Evolutionary conservation across 2,888 invertebrate genomes (phyloP).

Genomic region (Nomada ruficornis): DNA sequence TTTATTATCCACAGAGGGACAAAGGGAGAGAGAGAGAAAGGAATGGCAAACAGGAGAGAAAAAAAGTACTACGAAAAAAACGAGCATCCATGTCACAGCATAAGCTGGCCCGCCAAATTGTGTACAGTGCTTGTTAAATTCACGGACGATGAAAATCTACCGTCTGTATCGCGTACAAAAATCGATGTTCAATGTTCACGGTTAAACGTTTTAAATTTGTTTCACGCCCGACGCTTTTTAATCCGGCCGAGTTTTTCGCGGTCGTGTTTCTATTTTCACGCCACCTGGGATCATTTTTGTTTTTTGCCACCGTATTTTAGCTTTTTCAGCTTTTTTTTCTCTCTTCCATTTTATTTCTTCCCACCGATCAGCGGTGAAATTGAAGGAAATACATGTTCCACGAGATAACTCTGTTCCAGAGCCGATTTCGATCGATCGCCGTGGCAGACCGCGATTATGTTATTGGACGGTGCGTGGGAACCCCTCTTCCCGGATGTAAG

Average conservation of each 20-base stretch:
- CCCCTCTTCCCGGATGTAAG: slow-evolving; percentile 78
- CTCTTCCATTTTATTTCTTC: slow-evolving; percentile 3
- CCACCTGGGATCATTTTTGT: slow-evolving; percentile 47
- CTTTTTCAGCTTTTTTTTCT: not conserved
- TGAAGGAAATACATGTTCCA: slow-evolving; percentile 40
- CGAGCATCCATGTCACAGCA: slow-evolving; percentile 34
- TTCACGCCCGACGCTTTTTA: slow-evolving; percentile 59
- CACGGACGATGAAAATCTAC: slow-evolving; percentile 56
- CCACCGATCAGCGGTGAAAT: slow-evolving; percentile 29
- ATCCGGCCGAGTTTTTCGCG: slow-evolving; percentile 56
- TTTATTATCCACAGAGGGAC: not conserved
- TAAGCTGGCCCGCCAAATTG: slow-evolving; percentile 51
- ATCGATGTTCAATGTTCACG: slow-evolving; percentile 61
- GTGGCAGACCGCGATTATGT: slow-evolving; percentile 48
- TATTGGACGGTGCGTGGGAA: slow-evolving; percentile 73
- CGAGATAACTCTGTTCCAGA: slow-evolving; percentile 14
- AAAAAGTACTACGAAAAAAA: slow-evolving; percentile 26
- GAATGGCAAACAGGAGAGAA: not conserved
- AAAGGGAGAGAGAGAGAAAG: too few species aligned
- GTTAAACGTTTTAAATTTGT: slow-evolving; percentile 63
- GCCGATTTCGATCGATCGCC: slow-evolving; percentile 58
- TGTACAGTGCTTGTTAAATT: slow-evolving; percentile 52
- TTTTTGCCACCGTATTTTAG: slow-evolving; percentile 2
- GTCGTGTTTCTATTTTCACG: slow-evolving; percentile 60
- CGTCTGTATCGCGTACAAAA: slow-evolving; percentile 56